A percentile compares a stretch with the other conserved stretches of the same genome.
phyloP scores from a whole-genome alignment of 1,140 invertebrate species.

The Pseudomyrmex flavicornis region DNA sequence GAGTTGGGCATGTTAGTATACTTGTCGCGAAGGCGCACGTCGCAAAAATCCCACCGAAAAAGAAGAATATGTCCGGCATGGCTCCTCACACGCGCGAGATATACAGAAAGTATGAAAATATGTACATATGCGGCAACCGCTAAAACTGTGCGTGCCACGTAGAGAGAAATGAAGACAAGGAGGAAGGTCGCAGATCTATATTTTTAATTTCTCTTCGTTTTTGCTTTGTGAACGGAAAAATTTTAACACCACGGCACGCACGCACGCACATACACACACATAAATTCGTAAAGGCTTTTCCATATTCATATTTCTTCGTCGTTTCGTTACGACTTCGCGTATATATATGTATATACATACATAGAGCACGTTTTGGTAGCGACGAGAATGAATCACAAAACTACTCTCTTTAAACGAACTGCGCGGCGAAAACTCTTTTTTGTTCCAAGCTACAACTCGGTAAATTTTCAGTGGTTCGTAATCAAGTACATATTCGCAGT shows the following conservation, averaged over 20 bases:
- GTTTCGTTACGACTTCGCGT: constrained; percentile 22
- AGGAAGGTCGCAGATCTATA: constrained; percentile 21
- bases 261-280: too few species aligned
- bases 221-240: constrained; percentile 12
- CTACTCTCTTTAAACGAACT: background rate
- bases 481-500: constrained; percentile 21
- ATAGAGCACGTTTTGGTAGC: constrained; percentile 1
- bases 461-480: constrained; percentile 29
- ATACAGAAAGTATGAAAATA: constrained; percentile 38
- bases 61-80: background rate
- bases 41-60: constrained; percentile 51
- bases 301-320: constrained; percentile 54
- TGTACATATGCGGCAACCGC: constrained; percentile 53
- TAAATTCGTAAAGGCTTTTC: constrained; percentile 12
- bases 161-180: background rate
- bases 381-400: constrained; percentile 23
- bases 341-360: too few species aligned
- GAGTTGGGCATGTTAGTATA: constrained; percentile 33
- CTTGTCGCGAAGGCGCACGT: constrained; percentile 29
- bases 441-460: background rate
- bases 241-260: background rate
- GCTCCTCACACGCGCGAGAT: constrained; percentile 18
- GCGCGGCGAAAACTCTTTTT: constrained; percentile 24
- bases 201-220: constrained; percentile 37
- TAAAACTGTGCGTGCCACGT: constrained; percentile 53